A percentile compares a stretch with the other conserved stretches of the same genome.
Evolutionary conservation across 2,113 vertebrate species (phyloP).

Genomic region (Pantherophis guttatus): DNA sequence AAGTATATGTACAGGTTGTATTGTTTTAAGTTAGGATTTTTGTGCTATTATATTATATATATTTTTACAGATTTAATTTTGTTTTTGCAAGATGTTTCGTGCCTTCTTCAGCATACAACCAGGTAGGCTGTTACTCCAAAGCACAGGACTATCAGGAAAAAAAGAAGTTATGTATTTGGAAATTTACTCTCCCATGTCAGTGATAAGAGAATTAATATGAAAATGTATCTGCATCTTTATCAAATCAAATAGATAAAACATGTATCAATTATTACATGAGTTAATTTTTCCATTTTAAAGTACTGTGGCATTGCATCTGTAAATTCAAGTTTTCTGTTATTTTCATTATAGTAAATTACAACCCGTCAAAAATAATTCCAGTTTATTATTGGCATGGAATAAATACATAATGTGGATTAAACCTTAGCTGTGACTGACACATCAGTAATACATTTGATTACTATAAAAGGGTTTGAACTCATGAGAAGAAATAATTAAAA

Average conservation of each 20-base stretch:
- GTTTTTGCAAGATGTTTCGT: too few species aligned
- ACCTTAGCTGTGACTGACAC: background rate
- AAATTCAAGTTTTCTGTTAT: background rate
- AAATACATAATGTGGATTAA: background rate
- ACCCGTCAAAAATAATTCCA: background rate
- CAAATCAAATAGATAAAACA: background rate
- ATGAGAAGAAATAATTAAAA: background rate
- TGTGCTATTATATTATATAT: too few species aligned
- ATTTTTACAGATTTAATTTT: too few species aligned
- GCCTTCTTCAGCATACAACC: too few species aligned
- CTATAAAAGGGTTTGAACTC: background rate
- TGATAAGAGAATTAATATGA: background rate
- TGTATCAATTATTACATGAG: background rate
- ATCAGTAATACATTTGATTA: background rate
- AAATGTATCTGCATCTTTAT: background rate
- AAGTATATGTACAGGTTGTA: background rate
- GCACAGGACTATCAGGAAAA: background rate
- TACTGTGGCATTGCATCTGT: background rate
- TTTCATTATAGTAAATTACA: background rate
- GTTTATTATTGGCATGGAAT: background rate
- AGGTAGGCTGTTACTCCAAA: background rate
- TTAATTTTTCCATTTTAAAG: background rate
- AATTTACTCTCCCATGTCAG: background rate
- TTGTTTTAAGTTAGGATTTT: background rate
- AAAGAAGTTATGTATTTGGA: background rate